Evolutionary conservation across 2,113 vertebrate genomes (phyloP).

Genomic region (Pomatostomus ruficeps): DNA sequence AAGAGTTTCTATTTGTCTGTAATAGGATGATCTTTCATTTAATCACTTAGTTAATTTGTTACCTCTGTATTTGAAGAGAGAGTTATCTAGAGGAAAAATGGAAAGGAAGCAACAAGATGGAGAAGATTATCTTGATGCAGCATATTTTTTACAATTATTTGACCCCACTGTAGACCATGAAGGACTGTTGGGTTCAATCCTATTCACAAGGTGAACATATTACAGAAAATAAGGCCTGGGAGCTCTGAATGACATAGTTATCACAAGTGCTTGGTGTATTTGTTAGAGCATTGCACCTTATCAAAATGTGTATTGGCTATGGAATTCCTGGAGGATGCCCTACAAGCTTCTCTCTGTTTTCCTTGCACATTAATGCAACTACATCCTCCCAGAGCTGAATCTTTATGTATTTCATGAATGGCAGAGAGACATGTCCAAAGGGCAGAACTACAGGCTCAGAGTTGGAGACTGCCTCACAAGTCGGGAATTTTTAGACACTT

Average conservation of each 20-base stretch:
- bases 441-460: not conserved
- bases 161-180: not conserved
- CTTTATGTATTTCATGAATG: not conserved
- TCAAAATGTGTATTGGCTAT: not conserved
- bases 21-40: not conserved
- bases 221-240: not conserved
- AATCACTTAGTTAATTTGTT: not conserved
- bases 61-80: not conserved
- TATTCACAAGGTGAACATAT: not conserved
- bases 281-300: not conserved
- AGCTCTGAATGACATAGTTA: not conserved
- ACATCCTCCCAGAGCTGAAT: not conserved
- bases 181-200: not conserved
- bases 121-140: not conserved
- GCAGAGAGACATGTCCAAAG: not conserved
- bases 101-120: not conserved
- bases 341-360: not conserved
- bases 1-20: not conserved
- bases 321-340: not conserved
- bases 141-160: not conserved
- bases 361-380: not conserved
- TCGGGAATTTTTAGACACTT: not conserved
- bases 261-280: not conserved
- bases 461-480: not conserved
- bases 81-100: not conserved